These are phyloP conservation scores for Sogatella furcifera DNA, from an alignment of 1,140 invertebrate genomes.

Conservation along the genomic window DNA sequence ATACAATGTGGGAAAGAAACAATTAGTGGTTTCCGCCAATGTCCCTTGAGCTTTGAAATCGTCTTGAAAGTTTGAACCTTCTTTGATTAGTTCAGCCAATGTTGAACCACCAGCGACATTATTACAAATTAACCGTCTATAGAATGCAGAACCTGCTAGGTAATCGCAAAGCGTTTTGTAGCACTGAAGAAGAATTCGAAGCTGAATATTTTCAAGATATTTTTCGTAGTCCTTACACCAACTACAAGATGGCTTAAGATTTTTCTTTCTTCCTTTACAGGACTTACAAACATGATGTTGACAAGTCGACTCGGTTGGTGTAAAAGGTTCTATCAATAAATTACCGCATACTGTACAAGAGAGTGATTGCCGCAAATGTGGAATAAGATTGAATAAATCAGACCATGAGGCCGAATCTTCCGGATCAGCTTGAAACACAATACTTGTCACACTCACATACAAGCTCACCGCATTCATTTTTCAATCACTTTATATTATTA, in stretches of 20 bases:
- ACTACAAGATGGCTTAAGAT: constrained; percentile 68
- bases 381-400: constrained; percentile 70
- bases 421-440: constrained; percentile 57
- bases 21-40: constrained; percentile 55
- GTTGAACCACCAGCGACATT: constrained; percentile 31
- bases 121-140: constrained; percentile 41
- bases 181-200: constrained; percentile 70
- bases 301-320: constrained; percentile 68
- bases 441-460: constrained; percentile 70
- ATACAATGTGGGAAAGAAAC: constrained; percentile 59
- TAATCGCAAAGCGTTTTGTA: constrained; percentile 82
- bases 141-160: constrained; percentile 56
- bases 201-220: constrained; percentile 71
- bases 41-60: constrained; percentile 58
- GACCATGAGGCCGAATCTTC: constrained; percentile 60
- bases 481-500: too few species aligned
- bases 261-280: constrained; percentile 74
- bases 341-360: constrained; percentile 81
- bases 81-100: constrained; percentile 54
- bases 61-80: constrained; percentile 66
- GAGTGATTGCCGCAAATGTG: constrained; percentile 72
- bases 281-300: constrained; percentile 77
- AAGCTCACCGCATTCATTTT: constrained; percentile 75
- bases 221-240: constrained; percentile 76
- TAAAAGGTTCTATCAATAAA: constrained; percentile 68